Conservation (phyloP, 2,113 vertebrate species). For the Acinonyx jubatus region DNA sequence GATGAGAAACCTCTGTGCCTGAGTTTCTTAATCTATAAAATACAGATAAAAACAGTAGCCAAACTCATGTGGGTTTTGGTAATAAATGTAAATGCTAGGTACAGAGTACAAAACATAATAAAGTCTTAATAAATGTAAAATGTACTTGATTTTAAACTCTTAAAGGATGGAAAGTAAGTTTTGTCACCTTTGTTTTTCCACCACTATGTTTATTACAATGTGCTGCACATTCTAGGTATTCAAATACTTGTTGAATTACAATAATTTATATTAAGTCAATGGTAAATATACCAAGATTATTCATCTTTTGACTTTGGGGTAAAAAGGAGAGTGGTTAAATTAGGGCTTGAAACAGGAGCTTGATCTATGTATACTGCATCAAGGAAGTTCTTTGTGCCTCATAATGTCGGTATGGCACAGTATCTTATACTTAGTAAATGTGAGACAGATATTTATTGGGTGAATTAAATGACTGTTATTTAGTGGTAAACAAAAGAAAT, state of each 20-base stretch:
- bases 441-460: background rate
- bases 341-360: background rate
- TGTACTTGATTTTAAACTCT: background rate
- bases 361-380: background rate
- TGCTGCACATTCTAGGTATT: background rate
- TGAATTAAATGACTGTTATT: background rate
- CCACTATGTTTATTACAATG: background rate
- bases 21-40: conserved; percentile 1
- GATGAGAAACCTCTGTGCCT: background rate
- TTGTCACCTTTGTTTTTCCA: background rate
- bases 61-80: background rate
- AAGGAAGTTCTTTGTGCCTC: background rate
- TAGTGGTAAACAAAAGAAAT: background rate
- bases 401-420: background rate
- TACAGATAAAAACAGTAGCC: background rate
- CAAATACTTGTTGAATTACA: background rate
- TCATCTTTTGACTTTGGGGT: background rate
- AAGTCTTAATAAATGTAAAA: background rate
- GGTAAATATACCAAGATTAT: background rate
- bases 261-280: background rate
- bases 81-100: background rate
- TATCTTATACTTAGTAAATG: background rate
- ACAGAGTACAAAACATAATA: background rate
- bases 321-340: background rate
- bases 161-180: background rate